Evolutionary conservation across 2,797 vertebrate genomes (phyloP), one percentile per base, ranked within the genome.

Genomic region (Amblyraja radiata): DNA sequence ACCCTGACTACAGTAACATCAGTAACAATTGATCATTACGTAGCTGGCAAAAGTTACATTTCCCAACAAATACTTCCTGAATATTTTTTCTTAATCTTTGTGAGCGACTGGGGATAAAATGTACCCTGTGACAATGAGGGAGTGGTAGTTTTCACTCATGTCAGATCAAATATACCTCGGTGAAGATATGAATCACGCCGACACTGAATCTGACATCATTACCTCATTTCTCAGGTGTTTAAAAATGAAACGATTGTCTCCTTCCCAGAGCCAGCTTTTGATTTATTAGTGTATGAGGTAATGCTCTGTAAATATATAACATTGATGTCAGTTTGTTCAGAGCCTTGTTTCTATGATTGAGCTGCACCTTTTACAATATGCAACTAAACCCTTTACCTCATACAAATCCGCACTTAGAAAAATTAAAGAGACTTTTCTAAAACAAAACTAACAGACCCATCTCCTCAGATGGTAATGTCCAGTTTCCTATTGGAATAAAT

Each of bases 271-370:
- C 39, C 90, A 76, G 54, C 54, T 61, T 74, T 74, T 92, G 90
- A 92, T 92, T 92, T 92, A 92, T 92, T 73, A 76, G 90, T 28
- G 71, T 54, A 92, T 92, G 90, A 92, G 90, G 90, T 92, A 92
- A 92, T 76, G 68, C 71, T 92, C 90, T 92, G 90, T 92, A 92
- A 92, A 91, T 91, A 91, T 54, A 76, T 92, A 92, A 76, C 90
- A 39, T 54, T 76, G 90, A 76, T 92, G 68, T 92, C 90, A 92
- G 90, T 92, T 73, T 92, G 90, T 92, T 76, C 36, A 76, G 65
- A 13, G 39, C 73, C 90, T 14, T 58, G 73, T 74, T 92, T 92
- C 71, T 76, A 92, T 92, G 39, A 54, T 46, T 54, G 39, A 54
- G 28, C 25, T 46, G 73, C 68, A 58, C 71, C 23, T 92, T 92